Conservation (phyloP, 2,888 invertebrate genomes). For the Athalia cordata region DNA sequence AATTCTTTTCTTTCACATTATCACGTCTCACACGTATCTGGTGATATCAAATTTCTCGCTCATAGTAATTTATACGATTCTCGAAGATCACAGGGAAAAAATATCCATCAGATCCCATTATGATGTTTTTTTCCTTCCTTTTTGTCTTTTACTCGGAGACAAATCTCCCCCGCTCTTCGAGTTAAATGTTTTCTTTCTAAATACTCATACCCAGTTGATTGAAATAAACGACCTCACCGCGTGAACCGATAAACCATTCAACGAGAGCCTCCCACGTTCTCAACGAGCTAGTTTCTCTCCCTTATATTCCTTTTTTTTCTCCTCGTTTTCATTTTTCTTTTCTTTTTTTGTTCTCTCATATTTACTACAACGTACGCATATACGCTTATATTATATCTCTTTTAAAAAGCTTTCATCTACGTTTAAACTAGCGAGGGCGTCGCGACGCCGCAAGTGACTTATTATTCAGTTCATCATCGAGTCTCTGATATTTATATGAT, state of each 20-base stretch:
- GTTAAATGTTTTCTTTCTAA: neutral
- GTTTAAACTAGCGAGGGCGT: constrained; percentile 23
- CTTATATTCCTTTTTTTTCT: neutral
- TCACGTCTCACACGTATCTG: too few species aligned
- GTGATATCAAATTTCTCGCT: too few species aligned
- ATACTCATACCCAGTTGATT: neutral
- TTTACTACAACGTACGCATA: too few species aligned
- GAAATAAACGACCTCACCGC: neutral
- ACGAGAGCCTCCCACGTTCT: constrained; percentile 16
- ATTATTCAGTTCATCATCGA: constrained; percentile 27
- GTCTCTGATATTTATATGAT: constrained; percentile 10
- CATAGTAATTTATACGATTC: too few species aligned
- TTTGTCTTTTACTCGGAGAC: neutral
- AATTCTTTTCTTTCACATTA: too few species aligned
- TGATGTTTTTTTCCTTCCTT: neutral
- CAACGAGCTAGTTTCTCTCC: neutral
- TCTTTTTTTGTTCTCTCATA: too few species aligned
- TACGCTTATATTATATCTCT: constrained; percentile 10
- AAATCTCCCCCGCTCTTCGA: neutral
- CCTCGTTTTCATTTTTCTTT: too few species aligned
- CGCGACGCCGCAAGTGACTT: constrained; percentile 32
- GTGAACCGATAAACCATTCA: constrained; percentile 3
- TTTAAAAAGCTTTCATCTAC: constrained; percentile 24
- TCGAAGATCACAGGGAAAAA: too few species aligned
- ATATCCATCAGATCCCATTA: too few species aligned